A percentile compares a stretch with the other conserved stretches of the same genome.
Evolutionary conservation across 2,797 vertebrate genomes (phyloP).

Genomic region (Acestrorhynchus altus): DNA sequence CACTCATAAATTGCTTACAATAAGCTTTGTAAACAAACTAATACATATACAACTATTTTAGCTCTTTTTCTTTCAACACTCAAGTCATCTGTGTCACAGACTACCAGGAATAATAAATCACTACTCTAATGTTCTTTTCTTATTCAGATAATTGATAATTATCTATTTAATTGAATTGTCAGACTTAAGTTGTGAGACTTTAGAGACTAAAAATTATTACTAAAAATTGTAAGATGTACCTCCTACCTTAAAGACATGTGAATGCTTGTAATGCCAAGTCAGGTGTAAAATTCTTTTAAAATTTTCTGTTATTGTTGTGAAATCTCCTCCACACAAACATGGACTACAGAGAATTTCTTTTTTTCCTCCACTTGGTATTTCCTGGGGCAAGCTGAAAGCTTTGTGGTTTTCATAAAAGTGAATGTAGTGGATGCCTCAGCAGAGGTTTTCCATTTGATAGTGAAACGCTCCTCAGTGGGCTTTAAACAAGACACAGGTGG

Average conservation of each 20-base stretch:
- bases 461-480: not conserved
- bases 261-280: not conserved
- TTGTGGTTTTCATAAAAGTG: not conserved
- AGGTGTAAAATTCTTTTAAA: not conserved
- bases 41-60: no score
- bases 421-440: not conserved
- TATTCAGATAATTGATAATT: no score
- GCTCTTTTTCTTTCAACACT: no score
- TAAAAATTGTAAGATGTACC: not conserved
- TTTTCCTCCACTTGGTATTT: not conserved
- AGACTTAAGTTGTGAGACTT: no score
- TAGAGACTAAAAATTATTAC: no score
- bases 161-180: no score
- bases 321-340: not conserved
- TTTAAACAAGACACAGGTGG: slow-evolving; percentile 1
- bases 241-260: not conserved
- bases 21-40: no score
- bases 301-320: not conserved
- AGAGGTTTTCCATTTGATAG: not conserved
- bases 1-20: no score
- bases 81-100: no score
- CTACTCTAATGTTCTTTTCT: no score
- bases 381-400: not conserved
- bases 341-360: not conserved
- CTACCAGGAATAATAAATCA: no score